These are phyloP conservation scores for Hirtodrosophila alboralis DNA, from an alignment of 2,888 invertebrate genomes.

Conservation along the genomic window DNA sequence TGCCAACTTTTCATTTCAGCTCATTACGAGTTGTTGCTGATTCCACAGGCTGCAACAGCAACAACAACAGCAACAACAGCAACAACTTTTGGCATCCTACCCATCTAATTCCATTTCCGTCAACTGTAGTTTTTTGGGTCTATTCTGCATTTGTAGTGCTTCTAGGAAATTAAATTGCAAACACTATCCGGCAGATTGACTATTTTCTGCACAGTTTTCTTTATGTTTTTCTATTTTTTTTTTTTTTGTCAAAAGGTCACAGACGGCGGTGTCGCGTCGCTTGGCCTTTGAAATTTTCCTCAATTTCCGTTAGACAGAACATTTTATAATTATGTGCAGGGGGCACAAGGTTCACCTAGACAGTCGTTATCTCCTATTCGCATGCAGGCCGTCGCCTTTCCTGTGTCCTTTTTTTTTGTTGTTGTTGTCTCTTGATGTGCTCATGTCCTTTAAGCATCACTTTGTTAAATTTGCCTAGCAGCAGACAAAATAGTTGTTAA, in stretches of 20 bases:
- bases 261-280: slow-evolving; percentile 26
- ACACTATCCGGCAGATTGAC: slow-evolving; percentile 63
- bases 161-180: slow-evolving; percentile 67
- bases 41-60: slow-evolving; percentile 9
- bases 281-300: slow-evolving; percentile 47
- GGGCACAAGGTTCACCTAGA: slow-evolving; percentile 24
- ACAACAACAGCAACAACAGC: slow-evolving; percentile 3
- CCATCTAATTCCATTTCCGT: slow-evolving; percentile 68
- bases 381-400: slow-evolving; percentile 37
- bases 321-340: slow-evolving; percentile 57
- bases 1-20: slow-evolving; percentile 54
- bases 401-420: slow-evolving; percentile 28
- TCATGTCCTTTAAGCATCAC: slow-evolving; percentile 26
- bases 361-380: slow-evolving; percentile 34
- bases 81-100: slow-evolving; percentile 1
- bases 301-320: slow-evolving; percentile 53
- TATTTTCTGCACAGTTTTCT: too few species aligned
- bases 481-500: too few species aligned
- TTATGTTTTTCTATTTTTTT: too few species aligned
- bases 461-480: too few species aligned
- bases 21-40: slow-evolving; percentile 49
- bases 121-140: slow-evolving; percentile 53
- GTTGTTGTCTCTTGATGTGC: too few species aligned
- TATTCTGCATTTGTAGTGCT: slow-evolving; percentile 46
- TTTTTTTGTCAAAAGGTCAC: slow-evolving; percentile 10